A percentile compares a stretch with the other conserved stretches of the same genome.
phyloP scores from a whole-genome alignment of 2,113 vertebrate species.

The Cavia aperea region DNA sequence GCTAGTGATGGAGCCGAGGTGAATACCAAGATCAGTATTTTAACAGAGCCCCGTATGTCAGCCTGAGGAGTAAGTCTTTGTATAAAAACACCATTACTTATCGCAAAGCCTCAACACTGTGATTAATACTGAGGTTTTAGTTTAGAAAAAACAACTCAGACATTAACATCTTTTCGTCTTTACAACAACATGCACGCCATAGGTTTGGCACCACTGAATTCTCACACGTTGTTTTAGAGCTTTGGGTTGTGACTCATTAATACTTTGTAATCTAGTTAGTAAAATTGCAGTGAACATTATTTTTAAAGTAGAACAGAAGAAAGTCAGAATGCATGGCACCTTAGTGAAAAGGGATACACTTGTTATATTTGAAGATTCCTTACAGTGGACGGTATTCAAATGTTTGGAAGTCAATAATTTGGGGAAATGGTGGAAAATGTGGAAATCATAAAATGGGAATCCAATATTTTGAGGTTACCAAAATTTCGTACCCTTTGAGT shows the following conservation, averaged over 20 bases:
- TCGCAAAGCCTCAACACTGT: background rate
- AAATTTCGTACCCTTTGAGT: background rate
- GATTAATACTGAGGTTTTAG: background rate
- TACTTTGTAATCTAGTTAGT: background rate
- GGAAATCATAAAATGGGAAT: background rate
- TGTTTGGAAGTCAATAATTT: background rate
- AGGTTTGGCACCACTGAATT: background rate
- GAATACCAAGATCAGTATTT: background rate
- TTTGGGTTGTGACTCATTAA: background rate
- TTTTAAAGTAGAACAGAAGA: background rate
- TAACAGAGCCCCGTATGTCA: background rate
- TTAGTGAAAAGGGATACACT: background rate
- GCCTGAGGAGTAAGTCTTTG: background rate
- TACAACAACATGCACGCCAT: background rate
- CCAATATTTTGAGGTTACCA: background rate
- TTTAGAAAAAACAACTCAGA: background rate
- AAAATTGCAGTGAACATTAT: background rate
- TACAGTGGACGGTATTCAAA: background rate
- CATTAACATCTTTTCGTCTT: background rate
- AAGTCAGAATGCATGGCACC: background rate
- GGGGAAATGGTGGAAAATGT: background rate
- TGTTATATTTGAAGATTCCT: background rate
- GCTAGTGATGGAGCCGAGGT: background rate
- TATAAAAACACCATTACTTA: background rate
- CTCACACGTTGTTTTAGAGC: background rate